Conservation (phyloP, 2,113 vertebrate genomes). For the Platichthys stellatus region DNA sequence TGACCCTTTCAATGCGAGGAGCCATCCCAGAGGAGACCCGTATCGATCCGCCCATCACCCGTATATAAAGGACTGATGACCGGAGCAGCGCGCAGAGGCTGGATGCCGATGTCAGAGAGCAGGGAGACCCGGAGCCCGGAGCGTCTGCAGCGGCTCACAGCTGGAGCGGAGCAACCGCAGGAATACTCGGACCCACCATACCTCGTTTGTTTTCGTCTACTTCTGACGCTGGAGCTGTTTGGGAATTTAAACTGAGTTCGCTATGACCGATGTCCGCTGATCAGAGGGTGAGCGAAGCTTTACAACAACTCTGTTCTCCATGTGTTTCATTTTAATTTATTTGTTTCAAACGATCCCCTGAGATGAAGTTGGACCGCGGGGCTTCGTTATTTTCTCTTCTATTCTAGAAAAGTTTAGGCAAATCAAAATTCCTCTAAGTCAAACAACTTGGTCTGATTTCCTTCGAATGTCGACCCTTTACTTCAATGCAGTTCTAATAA, state of each 20-base stretch:
- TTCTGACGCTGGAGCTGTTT: neutral
- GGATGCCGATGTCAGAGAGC: neutral
- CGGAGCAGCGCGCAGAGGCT: neutral
- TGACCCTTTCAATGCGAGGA: neutral
- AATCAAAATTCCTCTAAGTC: too few relatives aligned
- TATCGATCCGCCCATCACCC: neutral
- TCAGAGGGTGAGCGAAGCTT: conserved; percentile 25
- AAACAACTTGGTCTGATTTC: too few relatives aligned
- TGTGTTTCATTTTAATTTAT: too few relatives aligned
- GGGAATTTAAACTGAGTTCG: neutral
- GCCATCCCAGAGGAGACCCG: neutral
- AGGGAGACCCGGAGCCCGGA: neutral
- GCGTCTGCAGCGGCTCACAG: neutral
- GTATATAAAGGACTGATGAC: neutral
- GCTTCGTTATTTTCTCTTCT: too few relatives aligned
- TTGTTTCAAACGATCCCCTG: too few relatives aligned
- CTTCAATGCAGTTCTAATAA: too few relatives aligned
- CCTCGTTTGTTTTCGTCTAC: neutral
- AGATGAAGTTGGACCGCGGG: too few relatives aligned
- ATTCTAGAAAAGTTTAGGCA: too few relatives aligned
- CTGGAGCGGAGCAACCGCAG: too few relatives aligned
- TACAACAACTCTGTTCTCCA: too few relatives aligned
- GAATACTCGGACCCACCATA: neutral
- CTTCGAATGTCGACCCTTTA: too few relatives aligned
- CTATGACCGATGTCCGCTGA: conserved; percentile 24